phyloP scores from a whole-genome alignment of 2,113 vertebrate species.

The Megaceryle maxima region DNA sequence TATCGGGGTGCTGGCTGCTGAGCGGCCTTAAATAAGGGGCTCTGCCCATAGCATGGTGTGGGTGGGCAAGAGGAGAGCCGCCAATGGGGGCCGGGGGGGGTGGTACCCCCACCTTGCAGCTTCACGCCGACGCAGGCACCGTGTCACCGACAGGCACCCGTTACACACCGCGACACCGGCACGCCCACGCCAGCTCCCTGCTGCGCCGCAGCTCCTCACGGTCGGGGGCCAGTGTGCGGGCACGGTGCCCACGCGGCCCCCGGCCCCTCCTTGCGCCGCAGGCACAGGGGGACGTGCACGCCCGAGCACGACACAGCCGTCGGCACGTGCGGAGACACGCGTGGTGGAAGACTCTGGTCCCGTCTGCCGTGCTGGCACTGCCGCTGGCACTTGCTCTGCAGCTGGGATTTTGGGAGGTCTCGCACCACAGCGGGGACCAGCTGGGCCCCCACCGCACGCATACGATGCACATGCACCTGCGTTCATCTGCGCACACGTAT shows the following conservation, averaged over 20 bases:
- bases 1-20: not conserved
- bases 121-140: slow-evolving; percentile 25
- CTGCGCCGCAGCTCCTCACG: accelerated
- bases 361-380: not conserved
- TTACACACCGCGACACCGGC: not conserved
- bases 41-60: slow-evolving; percentile 12
- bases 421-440: accelerated
- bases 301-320: accelerated
- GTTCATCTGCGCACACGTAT: not conserved
- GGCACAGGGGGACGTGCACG: accelerated
- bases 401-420: not conserved
- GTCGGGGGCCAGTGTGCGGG: not conserved
- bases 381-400: not conserved
- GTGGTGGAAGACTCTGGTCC: accelerated
- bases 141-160: not conserved
- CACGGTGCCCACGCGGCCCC: not conserved
- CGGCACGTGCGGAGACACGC: not conserved
- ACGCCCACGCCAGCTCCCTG: not conserved
- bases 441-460: accelerated
- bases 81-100: slow-evolving; percentile 44
- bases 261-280: not conserved
- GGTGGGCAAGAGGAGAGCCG: slow-evolving; percentile 44
- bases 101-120: not conserved
- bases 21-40: slow-evolving; percentile 29
- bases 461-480: accelerated